Evolutionary conservation across 2,888 invertebrate genomes (phyloP).

Genomic region (Nebria salina): DNA sequence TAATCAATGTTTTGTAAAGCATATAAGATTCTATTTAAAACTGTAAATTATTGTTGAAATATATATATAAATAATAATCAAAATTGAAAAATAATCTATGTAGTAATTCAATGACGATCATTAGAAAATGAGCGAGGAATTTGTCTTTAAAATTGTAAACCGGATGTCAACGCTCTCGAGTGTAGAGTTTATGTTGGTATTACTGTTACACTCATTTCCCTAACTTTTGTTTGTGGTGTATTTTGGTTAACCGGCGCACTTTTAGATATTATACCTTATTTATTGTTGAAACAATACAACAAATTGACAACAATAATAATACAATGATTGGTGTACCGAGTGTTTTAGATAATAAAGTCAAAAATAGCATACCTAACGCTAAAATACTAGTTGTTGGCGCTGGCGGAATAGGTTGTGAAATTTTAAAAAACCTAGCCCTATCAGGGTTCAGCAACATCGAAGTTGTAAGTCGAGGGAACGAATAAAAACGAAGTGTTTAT

Average conservation of each 20-base stretch:
- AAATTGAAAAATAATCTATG: too few species aligned
- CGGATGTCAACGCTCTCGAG: neutral
- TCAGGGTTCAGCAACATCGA: slow-evolving; percentile 94
- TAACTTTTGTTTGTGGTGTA: neutral
- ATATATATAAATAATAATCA: neutral
- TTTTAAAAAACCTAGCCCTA: slow-evolving; percentile 95
- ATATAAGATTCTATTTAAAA: slow-evolving; percentile 16
- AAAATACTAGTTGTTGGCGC: slow-evolving; percentile 93
- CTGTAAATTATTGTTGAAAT: slow-evolving; percentile 27
- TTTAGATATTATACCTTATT: slow-evolving; percentile 22
- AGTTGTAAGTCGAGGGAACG: slow-evolving; percentile 75
- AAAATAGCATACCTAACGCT: slow-evolving; percentile 72
- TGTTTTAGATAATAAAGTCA: slow-evolving; percentile 72
- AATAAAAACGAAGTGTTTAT: slow-evolving; percentile 7
- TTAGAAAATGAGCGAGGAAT: too few species aligned
- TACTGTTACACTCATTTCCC: neutral
- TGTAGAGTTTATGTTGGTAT: slow-evolving; percentile 18
- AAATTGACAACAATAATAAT: slow-evolving; percentile 10
- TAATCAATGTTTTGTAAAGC: slow-evolving; percentile 15
- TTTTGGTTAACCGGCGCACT: slow-evolving; percentile 23
- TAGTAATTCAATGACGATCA: too few species aligned
- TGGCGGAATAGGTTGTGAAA: slow-evolving; percentile 99
- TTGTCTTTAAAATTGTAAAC: too few species aligned
- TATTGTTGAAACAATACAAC: slow-evolving; percentile 2
- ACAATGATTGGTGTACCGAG: slow-evolving; percentile 68